phyloP scores from a whole-genome alignment of 2,113 vertebrate genomes.

The Trematomus loennbergii region DNA sequence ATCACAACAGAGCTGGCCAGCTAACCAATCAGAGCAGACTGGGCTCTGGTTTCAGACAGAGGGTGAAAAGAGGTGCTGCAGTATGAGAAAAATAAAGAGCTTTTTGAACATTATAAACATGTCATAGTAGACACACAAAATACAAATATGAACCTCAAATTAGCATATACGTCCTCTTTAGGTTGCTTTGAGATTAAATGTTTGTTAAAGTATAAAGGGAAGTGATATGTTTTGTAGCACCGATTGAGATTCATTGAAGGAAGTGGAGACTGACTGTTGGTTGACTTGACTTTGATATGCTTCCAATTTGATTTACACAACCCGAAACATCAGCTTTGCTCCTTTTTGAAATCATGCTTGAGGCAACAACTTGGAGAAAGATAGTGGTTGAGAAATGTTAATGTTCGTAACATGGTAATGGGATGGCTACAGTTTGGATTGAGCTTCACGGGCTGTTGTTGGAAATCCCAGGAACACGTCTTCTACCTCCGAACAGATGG shows the following conservation, averaged over 20 bases:
- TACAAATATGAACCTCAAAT: too few species aligned
- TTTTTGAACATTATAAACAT: too few species aligned
- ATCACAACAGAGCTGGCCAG: too few species aligned
- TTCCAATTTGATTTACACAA: constrained; percentile 3
- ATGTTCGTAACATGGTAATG: not conserved
- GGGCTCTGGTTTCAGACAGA: too few species aligned
- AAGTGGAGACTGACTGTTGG: not conserved
- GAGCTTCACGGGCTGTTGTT: not conserved
- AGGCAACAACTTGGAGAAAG: not conserved
- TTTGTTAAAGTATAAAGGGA: constrained; percentile 18
- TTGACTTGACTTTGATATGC: not conserved
- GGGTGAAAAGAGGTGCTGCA: too few species aligned
- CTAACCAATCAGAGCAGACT: too few species aligned
- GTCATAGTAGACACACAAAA: too few species aligned
- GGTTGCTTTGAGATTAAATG: not conserved
- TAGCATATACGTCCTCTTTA: too few species aligned
- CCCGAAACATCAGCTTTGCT: not conserved
- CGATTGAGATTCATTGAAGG: not conserved
- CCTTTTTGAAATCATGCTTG: not conserved
- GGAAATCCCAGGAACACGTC: constrained; percentile 50
- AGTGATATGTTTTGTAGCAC: not conserved
- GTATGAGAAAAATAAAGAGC: too few species aligned
- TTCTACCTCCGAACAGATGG: constrained; percentile 67
- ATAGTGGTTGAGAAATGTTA: constrained; percentile 3
- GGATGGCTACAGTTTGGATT: constrained; percentile 13